Conservation (phyloP, 2,113 vertebrate genomes). For the Gobius niger region DNA sequence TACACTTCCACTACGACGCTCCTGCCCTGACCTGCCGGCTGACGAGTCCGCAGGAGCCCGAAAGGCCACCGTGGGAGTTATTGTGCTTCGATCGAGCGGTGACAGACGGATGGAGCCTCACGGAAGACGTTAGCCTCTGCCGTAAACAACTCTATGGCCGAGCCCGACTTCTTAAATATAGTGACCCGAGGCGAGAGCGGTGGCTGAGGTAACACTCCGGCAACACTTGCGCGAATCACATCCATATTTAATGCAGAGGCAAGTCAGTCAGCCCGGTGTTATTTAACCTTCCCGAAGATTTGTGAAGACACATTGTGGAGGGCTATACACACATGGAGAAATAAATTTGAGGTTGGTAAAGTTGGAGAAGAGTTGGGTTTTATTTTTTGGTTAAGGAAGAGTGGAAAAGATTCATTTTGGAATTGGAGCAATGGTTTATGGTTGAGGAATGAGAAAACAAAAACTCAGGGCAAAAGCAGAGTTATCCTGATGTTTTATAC, state of each 20-base stretch:
- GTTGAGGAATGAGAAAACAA: too few relatives aligned
- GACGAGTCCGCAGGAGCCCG: neutral
- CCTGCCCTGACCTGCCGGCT: neutral
- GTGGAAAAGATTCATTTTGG: neutral
- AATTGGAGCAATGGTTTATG: too few relatives aligned
- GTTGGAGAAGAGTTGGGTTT: neutral
- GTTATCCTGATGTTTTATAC: too few relatives aligned
- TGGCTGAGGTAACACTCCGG: conserved; percentile 2
- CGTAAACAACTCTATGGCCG: conserved; percentile 10
- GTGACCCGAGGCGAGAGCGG: conserved; percentile 3
- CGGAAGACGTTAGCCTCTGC: conserved; percentile 1
- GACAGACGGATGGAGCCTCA: conserved; percentile 6
- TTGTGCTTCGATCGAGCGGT: neutral
- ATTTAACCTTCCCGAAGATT: conserved; percentile 6
- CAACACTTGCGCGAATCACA: conserved; percentile 9
- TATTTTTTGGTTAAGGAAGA: neutral
- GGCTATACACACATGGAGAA: too few relatives aligned
- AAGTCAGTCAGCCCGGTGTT: neutral
- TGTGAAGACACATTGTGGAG: neutral
- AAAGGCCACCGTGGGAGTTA: conserved; percentile 5
- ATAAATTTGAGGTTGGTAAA: neutral
- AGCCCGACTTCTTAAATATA: neutral
- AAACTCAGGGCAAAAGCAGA: too few relatives aligned
- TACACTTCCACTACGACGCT: neutral
- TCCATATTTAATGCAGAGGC: conserved; percentile 1